A percentile compares a stretch with the other conserved stretches of the same genome.
Evolutionary conservation across 2,113 vertebrate genomes (phyloP).

Genomic region (Carassius auratus): DNA sequence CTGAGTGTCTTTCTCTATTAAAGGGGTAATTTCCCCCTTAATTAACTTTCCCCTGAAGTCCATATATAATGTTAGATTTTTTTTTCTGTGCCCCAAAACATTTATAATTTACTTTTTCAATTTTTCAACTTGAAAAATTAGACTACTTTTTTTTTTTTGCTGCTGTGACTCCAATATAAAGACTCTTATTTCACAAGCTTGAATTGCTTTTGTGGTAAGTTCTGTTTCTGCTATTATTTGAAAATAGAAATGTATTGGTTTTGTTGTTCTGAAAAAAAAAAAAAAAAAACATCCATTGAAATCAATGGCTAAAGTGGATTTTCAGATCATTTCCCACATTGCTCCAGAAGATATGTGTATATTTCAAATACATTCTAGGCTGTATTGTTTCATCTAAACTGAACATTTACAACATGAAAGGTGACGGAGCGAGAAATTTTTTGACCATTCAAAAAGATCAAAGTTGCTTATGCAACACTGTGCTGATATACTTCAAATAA

Average conservation of each 20-base stretch:
- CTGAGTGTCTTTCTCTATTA: neutral
- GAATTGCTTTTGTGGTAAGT: neutral
- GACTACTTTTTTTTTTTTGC: too few species aligned
- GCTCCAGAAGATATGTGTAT: neutral
- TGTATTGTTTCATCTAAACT: neutral
- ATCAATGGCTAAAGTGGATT: neutral
- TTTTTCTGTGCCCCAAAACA: neutral
- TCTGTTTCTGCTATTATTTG: neutral
- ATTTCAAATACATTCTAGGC: neutral
- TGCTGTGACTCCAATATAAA: neutral
- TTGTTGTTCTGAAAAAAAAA: neutral
- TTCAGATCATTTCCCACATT: neutral
- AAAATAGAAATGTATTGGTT: neutral
- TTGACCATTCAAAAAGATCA: neutral
- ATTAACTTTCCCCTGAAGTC: neutral
- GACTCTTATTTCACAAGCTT: neutral
- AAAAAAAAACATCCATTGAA: neutral
- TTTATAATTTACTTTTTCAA: neutral
- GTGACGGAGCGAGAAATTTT: neutral
- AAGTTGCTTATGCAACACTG: neutral
- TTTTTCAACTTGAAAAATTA: too few species aligned
- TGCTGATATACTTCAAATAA: neutral
- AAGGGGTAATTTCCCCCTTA: neutral
- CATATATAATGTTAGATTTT: neutral
- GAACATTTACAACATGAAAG: neutral